Percentiles rank a stretch among this genome's conserved stretches.
These are phyloP conservation scores for Peucedramus taeniatus DNA, from an alignment of 2,113 vertebrate genomes.

Conservation along the genomic window DNA sequence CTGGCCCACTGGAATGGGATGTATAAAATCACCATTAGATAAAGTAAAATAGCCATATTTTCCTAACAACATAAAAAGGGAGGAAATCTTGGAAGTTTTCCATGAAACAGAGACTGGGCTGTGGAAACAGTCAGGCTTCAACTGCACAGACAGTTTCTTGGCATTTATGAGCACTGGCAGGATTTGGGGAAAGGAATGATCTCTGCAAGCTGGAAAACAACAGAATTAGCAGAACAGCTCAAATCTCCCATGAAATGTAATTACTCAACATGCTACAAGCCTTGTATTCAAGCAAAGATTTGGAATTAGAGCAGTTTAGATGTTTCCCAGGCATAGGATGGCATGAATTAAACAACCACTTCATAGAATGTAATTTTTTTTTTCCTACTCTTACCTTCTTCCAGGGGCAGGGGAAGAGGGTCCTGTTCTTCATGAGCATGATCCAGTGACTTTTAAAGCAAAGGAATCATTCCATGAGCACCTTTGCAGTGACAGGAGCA, in stretches of 20 bases:
- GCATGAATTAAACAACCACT: neutral
- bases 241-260: constrained; percentile 42
- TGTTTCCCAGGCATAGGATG: neutral
- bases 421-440: neutral
- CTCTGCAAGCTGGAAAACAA: constrained; percentile 11
- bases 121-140: constrained; percentile 10
- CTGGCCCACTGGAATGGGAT: neutral
- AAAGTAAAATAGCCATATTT: neutral
- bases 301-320: neutral
- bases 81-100: constrained; percentile 12
- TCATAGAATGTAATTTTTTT: neutral
- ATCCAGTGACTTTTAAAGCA: neutral
- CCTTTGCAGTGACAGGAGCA: neutral
- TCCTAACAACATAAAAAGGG: neutral
- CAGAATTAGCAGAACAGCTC: constrained; percentile 38
- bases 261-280: neutral
- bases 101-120: neutral
- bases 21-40: neutral
- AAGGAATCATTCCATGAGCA: neutral
- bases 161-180: constrained; percentile 22
- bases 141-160: constrained; percentile 25
- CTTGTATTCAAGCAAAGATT: neutral
- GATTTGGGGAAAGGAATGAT: constrained; percentile 19
- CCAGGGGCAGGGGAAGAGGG: neutral
- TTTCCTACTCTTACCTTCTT: neutral